Evolutionary conservation across 1,140 invertebrate genomes (phyloP).

Genomic region (Elysia chlorotica): DNA sequence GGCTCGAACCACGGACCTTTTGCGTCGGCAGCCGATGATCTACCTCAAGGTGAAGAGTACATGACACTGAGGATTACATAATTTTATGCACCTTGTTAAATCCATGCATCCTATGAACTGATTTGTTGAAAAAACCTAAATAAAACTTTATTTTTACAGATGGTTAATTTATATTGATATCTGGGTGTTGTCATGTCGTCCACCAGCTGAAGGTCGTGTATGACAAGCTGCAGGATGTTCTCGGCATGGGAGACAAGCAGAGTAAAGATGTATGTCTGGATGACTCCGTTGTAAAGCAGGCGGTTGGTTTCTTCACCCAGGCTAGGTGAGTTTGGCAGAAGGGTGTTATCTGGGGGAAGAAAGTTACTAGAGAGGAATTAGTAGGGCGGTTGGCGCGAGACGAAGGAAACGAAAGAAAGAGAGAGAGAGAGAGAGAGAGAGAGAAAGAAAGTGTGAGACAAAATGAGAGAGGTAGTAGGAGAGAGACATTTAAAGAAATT

Average conservation of each 20-base stretch:
- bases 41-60: too few relatives aligned
- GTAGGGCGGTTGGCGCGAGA: not conserved
- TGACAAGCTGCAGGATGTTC: not conserved
- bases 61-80: too few relatives aligned
- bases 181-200: too few relatives aligned
- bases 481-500: too few relatives aligned
- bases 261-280: not conserved
- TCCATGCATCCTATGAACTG: too few relatives aligned
- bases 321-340: not conserved
- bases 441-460: not conserved
- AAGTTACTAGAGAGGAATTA: not conserved
- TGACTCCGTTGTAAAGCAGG: not conserved
- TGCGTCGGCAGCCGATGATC: too few relatives aligned
- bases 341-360: not conserved
- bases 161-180: too few relatives aligned
- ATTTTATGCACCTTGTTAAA: too few relatives aligned
- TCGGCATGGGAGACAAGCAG: not conserved
- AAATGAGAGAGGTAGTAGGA: not conserved
- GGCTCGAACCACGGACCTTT: too few relatives aligned
- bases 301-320: not conserved
- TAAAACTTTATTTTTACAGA: too few relatives aligned
- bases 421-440: not conserved
- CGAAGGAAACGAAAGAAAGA: not conserved
- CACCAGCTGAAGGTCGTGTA: not conserved
- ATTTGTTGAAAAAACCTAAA: too few relatives aligned